Base-by-base conservation (phyloP, 2,888 invertebrate genomes). In the Aspidiotus destructor region DNA sequence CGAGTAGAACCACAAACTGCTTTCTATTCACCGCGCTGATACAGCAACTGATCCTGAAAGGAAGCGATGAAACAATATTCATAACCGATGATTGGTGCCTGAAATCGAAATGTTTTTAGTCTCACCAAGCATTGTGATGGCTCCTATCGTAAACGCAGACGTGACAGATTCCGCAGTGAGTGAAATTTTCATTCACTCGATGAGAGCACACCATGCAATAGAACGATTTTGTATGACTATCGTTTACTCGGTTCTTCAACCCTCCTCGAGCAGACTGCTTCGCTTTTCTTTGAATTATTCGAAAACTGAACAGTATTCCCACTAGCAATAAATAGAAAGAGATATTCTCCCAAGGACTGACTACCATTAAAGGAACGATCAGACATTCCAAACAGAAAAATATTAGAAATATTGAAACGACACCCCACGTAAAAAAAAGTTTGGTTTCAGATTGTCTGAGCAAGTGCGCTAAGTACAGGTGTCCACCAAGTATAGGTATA, bases 71-170 rank as follows among this genome's bases (percentile, higher is more conserved):
- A 28, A 28, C 28, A 5, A 28, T 5, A 28, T 28, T 28, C 28
- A 3, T 5, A 28, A 28, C 28, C 28, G 5, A 28, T 1, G 28
- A 28, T 28, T 5, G 1, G 5, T 28, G 28, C 5, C 28, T 5
- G 28, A 28, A 28, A 3, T 28, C 28, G 5, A 28, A 28, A 28
- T 28, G 28, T 28, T 28, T 28, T 28, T 28, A 28, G 28, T 28
- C 54, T 63, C 41, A 63, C 63, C 63, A 63, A 7, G 41, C 63
- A 41, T 63, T 63, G 54, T 63, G 54, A 54, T 54, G 63, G 41
- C 52, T 54, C 11, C 41, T 17, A n/a, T 54, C 41, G 9, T 10
- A 28, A 1, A 15, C 41, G 13, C 15, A 54, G n/a, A 40, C 54
- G 16, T 28, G 52, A n/a, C 63, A 63, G 1, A 41, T 41, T 8